Evolutionary conservation across 2,888 invertebrate genomes (phyloP).

Genomic region (Rotaria sp.): DNA sequence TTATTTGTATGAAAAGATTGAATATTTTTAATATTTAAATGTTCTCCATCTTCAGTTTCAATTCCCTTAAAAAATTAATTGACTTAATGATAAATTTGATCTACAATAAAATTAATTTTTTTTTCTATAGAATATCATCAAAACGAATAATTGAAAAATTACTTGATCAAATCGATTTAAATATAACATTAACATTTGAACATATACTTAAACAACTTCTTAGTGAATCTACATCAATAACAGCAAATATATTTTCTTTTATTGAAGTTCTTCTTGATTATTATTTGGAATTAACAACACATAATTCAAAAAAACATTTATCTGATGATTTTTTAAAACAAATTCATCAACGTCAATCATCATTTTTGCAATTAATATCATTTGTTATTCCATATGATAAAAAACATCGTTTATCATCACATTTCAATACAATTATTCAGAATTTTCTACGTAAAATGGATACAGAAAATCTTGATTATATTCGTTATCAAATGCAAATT

Average conservation of each 20-base stretch:
- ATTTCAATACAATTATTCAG: neutral
- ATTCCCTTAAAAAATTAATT: too few species aligned
- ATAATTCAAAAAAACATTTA: neutral
- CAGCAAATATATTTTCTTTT: neutral
- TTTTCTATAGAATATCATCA: neutral
- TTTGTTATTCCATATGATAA: neutral
- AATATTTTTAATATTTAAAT: too few species aligned
- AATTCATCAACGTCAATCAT: neutral
- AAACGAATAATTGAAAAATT: constrained; percentile 7
- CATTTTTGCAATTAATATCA: neutral
- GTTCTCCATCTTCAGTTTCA: too few species aligned
- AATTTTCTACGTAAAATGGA: neutral
- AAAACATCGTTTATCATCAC: neutral
- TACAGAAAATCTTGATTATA: neutral
- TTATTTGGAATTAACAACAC: neutral
- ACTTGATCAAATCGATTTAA: constrained; percentile 1
- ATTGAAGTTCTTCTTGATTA: constrained; percentile 2
- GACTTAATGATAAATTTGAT: too few species aligned
- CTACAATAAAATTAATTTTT: too few species aligned
- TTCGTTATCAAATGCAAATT: constrained; percentile 1
- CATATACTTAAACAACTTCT: constrained; percentile 11
- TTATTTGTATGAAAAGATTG: too few species aligned
- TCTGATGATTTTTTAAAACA: neutral
- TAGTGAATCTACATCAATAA: neutral
- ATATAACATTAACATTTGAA: neutral